Evolutionary conservation across 2,113 vertebrate species (phyloP), one percentile per base, ranked within the genome.

Genomic region (Pongo pygmaeus): DNA sequence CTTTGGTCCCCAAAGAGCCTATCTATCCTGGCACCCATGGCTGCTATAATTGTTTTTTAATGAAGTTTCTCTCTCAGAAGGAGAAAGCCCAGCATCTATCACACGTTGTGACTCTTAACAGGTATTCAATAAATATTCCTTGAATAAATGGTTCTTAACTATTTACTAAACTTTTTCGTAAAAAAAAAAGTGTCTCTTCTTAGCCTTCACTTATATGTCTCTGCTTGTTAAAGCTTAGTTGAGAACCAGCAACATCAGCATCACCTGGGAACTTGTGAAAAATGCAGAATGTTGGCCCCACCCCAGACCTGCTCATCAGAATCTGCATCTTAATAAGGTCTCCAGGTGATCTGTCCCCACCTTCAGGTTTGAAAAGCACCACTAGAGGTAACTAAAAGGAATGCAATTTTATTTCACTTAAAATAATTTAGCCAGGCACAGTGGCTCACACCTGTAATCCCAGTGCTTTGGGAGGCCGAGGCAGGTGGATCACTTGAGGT

Each of bases 1-100:
- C 48, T 59, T 57, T 3, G 13, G 40, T 11, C 14, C 40, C 48
- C 67, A 17, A 22, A 23, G 35, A 35, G 67, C 85, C 43, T 13
- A 1, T 59, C 10, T 4, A 10, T 17, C 10, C 2, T 0, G 17
- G 46, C 40, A 3, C 86, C 69, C 25, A 0, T 0, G 20, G 12
- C 12, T 35, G 35, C 35, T n/a, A 12, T 40, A 35, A 11, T 50
- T 23, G 78, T 1, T 35, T 27, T 52, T 43, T 72, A 12, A 43
- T 57, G 20, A 10, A 25, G n/a, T 13, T 43, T 46, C 38, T 48
- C 69, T 85, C 59, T 78, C 35, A 18, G 14, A n/a, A 18, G 67
- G 55, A 16, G 59, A 67, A 55, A 32, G 38, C n/a, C n/a, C 43
- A 10, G 30, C 75, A 38, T 40, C 25, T 6, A 50, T 11, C 52